Base-by-base conservation (phyloP, 2,113 vertebrate genomes). In the Pelecanoides urinatrix region DNA sequence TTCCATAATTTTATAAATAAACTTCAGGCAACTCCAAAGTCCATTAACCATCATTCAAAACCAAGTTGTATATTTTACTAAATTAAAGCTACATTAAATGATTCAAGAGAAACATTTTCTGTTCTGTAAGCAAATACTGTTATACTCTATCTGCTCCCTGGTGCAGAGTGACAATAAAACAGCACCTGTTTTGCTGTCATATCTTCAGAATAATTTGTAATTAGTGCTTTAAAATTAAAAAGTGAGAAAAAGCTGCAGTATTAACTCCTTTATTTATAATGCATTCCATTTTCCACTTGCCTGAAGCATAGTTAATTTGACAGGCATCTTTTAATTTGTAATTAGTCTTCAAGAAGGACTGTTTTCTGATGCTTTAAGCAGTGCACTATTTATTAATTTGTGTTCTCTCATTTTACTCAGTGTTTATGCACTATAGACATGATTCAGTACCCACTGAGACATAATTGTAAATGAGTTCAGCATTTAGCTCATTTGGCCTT, bases 241-340 rank as follows among this genome's bases (percentile, higher is more conserved):
- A 88, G 26, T 71, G 55, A 90, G 67, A 58, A 78, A 20, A 79
- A 79, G 20, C 7, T 73, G 50, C 59, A 66, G 18, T 40, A 77
- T 80, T 90, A 80, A 77, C 70, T 74, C 26, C 29, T 90, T 88
- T 90, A 83, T 84, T 92, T 92, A 80, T 47, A 93, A 88, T 83
- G 32, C 14, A 40, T 94, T 92, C 40, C 3, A 49, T 88, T 92
- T 95, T 95, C 68, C 3, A 3, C 47, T 92, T 88, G 59, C 75
- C 63, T 87, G 65, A 78, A 92, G 76, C 56, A 93, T 45, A 34
- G 25, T 86, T 95, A 91, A 63, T 91, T 77, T 94, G 92, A 93
- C 93, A 93, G 59, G 8, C 38, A 92, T 94, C 61, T 95, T 93
- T 81, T 92, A 88, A 91, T 94, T 92, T 90, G 65, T 56, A 89